Evolutionary conservation across 2,888 invertebrate genomes (phyloP).

Genomic region (Antheraea assamensis): DNA sequence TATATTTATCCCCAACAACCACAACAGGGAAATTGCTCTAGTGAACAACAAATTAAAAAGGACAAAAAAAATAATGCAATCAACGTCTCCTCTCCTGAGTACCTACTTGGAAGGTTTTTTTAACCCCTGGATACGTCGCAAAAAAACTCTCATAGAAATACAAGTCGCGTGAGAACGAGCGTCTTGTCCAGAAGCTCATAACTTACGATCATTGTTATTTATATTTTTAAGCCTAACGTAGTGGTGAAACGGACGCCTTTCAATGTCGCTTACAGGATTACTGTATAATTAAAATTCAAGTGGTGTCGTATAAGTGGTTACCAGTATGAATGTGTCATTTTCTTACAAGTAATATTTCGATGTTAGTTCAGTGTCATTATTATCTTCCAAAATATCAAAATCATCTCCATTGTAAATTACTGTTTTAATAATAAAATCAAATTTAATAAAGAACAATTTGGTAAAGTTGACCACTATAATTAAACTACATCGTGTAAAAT

Average conservation of each 20-base stretch:
- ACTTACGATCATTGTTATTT: background rate
- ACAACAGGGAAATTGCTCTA: background rate
- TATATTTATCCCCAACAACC: background rate
- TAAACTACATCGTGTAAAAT: too few relatives aligned
- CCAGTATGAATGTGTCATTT: background rate
- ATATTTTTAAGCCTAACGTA: background rate
- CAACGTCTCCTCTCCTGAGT: background rate
- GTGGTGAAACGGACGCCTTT: background rate
- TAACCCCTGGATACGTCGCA: background rate
- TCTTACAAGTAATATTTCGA: background rate
- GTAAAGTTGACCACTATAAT: too few relatives aligned
- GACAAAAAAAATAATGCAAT: background rate
- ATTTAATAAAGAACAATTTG: too few relatives aligned
- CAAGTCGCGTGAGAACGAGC: background rate
- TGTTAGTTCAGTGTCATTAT: background rate
- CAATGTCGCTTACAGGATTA: background rate
- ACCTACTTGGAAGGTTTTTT: background rate
- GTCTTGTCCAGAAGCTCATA: background rate
- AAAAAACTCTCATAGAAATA: conserved; percentile 8
- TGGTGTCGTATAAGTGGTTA: background rate
- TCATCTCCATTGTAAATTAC: too few relatives aligned
- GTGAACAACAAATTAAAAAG: background rate
- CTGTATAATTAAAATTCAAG: background rate
- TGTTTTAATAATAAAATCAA: too few relatives aligned
- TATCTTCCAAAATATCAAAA: background rate